Conservation (phyloP, 2,113 vertebrate species). For the Sylvia atricapilla region DNA sequence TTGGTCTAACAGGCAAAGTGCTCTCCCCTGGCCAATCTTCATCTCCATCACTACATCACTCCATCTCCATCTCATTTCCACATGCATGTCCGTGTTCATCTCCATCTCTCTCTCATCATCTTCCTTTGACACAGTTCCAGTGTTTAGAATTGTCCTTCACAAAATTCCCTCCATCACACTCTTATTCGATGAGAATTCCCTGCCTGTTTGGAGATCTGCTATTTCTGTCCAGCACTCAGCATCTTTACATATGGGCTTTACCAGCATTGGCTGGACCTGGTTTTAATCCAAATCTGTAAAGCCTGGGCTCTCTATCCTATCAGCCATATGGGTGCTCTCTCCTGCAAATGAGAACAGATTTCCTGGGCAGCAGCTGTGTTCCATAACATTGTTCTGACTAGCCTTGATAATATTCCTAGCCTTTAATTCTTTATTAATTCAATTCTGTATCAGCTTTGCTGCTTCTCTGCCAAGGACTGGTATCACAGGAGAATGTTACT, state of each 20-base stretch:
- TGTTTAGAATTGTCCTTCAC: neutral
- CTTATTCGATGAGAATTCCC: neutral
- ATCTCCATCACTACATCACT: neutral
- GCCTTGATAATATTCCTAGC: neutral
- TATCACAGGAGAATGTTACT: neutral
- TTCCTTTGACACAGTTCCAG: neutral
- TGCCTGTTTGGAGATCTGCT: neutral
- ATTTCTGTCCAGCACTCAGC: neutral
- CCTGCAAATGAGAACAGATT: neutral
- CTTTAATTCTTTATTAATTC: conserved; percentile 14
- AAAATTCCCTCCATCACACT: neutral
- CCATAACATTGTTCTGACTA: neutral
- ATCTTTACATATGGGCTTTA: neutral
- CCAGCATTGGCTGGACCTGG: neutral
- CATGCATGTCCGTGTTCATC: neutral
- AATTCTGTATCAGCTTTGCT: neutral
- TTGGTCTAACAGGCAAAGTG: neutral
- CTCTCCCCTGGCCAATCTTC: neutral
- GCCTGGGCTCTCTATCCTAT: neutral
- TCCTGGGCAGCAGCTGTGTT: neutral
- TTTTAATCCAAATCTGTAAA: neutral
- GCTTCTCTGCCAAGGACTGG: neutral
- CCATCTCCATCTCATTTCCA: too few relatives aligned
- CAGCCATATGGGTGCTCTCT: neutral
- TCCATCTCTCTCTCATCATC: neutral